These are phyloP conservation scores for Orius insidiosus DNA, from an alignment of 1,140 invertebrate species.

Conservation along the genomic window DNA sequence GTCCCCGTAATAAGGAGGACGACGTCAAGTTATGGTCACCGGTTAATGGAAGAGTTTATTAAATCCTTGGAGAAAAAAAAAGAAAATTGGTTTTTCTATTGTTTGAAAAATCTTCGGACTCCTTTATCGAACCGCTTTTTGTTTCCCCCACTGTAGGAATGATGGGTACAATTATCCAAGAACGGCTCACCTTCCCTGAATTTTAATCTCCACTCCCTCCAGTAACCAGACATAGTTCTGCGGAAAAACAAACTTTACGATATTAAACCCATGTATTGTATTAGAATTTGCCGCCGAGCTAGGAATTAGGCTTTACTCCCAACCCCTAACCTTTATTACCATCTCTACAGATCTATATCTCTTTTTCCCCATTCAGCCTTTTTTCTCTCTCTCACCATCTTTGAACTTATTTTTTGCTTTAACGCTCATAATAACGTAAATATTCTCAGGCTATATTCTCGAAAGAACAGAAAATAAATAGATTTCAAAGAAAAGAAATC, in stretches of 20 bases:
- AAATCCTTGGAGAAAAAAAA: too few relatives aligned
- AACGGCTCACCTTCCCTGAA: conserved; percentile 13
- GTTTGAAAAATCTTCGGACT: too few relatives aligned
- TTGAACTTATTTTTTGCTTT: conserved; percentile 2
- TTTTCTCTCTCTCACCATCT: not conserved
- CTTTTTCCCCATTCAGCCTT: conserved; percentile 1
- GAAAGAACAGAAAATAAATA: conserved; percentile 1
- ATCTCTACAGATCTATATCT: conserved; percentile 10
- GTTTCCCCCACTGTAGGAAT: conserved; percentile 2
- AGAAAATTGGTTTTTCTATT: too few relatives aligned
- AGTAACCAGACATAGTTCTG: conserved; percentile 1
- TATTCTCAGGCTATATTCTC: not conserved
- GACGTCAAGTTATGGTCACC: too few relatives aligned
- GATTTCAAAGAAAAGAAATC: not conserved
- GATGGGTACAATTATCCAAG: conserved; percentile 14
- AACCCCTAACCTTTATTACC: conserved; percentile 8
- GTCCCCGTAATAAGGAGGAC: too few relatives aligned
- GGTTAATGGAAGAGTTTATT: too few relatives aligned
- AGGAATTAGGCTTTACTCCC: conserved; percentile 12
- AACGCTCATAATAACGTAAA: not conserved
- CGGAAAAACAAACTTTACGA: conserved; percentile 16
- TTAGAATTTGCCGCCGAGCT: conserved; percentile 12
- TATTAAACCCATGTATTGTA: conserved; percentile 16
- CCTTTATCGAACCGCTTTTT: too few relatives aligned
- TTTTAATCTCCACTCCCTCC: conserved; percentile 12